Percentiles rank a stretch among this genome's conserved stretches.
phyloP scores from a whole-genome alignment of 2,113 vertebrate genomes.

The Podilymbus podiceps region DNA sequence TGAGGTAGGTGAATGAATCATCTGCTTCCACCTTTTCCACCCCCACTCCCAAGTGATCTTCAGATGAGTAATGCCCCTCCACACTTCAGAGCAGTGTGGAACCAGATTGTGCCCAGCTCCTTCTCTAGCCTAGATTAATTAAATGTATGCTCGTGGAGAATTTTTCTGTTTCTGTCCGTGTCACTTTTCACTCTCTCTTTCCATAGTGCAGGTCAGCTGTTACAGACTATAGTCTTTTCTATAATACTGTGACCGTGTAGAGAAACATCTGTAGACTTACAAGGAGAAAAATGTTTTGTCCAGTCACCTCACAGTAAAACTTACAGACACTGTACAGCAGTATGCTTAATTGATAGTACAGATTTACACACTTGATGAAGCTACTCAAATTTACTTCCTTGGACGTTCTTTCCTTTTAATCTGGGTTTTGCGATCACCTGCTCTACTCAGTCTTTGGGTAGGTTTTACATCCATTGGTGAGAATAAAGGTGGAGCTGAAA shows the following conservation, averaged over 20 bases:
- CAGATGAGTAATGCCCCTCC: background rate
- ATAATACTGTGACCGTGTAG: background rate
- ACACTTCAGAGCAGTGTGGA: background rate
- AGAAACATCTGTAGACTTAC: background rate
- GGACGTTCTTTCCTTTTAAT: background rate
- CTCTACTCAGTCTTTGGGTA: background rate
- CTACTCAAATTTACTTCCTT: background rate
- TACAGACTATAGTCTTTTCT: background rate
- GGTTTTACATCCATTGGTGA: background rate
- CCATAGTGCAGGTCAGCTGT: background rate
- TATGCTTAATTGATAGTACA: background rate
- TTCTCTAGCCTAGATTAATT: background rate
- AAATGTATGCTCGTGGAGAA: background rate
- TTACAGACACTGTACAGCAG: background rate
- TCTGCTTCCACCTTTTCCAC: background rate
- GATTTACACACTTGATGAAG: background rate
- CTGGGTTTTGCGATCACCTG: background rate
- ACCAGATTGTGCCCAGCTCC: background rate
- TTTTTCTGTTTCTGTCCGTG: background rate
- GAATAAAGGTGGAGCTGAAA: background rate
- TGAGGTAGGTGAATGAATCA: background rate
- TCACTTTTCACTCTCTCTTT: background rate
- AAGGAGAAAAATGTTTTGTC: background rate
- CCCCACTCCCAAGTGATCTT: background rate
- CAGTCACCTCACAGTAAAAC: background rate